Percentiles rank a stretch among this genome's conserved stretches.
These are phyloP conservation scores for Papilio polytes DNA, from an alignment of 1,140 invertebrate genomes.

Conservation along the genomic window DNA sequence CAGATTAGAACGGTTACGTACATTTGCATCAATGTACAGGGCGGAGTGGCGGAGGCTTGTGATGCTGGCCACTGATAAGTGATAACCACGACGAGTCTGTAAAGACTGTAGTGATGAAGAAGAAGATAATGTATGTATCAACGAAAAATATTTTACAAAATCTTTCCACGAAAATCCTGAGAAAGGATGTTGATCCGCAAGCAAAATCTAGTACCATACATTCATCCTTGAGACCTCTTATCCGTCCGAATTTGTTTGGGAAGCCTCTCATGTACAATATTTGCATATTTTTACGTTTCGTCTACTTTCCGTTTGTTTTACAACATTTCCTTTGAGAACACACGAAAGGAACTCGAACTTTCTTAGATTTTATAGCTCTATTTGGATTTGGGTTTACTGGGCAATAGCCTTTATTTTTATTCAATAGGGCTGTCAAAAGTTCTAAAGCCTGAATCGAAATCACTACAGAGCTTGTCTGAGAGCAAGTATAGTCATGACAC, in stretches of 20 bases:
- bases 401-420: neutral
- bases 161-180: constrained; percentile 26
- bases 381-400: constrained; percentile 16
- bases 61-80: no score
- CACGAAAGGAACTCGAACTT: constrained; percentile 12
- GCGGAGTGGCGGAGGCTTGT: no score
- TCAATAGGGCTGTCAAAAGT: neutral
- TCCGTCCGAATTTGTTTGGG: constrained; percentile 39
- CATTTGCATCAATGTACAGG: no score
- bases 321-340: constrained; percentile 36
- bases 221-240: constrained; percentile 36
- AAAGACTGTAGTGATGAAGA: no score
- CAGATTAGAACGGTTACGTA: no score
- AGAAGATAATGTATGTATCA: neutral
- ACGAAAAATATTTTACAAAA: neutral
- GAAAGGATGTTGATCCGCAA: constrained; percentile 28
- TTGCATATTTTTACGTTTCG: constrained; percentile 39
- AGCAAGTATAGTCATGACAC: no score
- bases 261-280: constrained; percentile 41
- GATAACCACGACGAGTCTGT: no score
- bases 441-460: neutral
- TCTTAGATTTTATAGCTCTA: constrained; percentile 24
- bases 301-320: constrained; percentile 37
- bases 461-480: no score
- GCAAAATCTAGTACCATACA: constrained; percentile 35